Evolutionary conservation across 2,888 invertebrate species (phyloP).

Genomic region (Hypomecis punctinalis): DNA sequence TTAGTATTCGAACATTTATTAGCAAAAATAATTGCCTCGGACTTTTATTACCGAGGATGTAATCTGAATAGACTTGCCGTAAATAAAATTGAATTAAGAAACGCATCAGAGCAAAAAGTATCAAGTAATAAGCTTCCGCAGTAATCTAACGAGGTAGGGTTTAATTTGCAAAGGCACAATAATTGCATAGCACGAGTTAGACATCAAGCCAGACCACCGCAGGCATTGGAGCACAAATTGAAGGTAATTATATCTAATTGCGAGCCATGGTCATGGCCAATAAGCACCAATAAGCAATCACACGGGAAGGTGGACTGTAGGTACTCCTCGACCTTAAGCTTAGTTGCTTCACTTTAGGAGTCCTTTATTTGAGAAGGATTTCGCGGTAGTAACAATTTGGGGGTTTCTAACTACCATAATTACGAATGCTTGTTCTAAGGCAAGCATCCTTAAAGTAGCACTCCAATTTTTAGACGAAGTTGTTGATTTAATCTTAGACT

Average conservation of each 20-base stretch:
- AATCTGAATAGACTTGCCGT: slow-evolving; percentile 18
- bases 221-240: slow-evolving; percentile 79
- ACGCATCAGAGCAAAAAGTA: slow-evolving; percentile 40
- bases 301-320: slow-evolving; percentile 71
- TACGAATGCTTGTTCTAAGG: too few relatives aligned
- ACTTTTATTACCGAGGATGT: not conserved
- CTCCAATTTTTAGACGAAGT: too few relatives aligned
- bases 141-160: slow-evolving; percentile 59
- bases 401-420: too few relatives aligned
- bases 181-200: slow-evolving; percentile 67
- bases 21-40: not conserved
- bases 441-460: too few relatives aligned
- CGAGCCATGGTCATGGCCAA: slow-evolving; percentile 83
- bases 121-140: slow-evolving; percentile 57
- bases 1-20: not conserved
- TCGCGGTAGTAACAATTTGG: slow-evolving; percentile 20
- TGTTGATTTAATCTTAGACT: too few relatives aligned
- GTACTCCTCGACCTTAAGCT: slow-evolving; percentile 30
- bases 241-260: slow-evolving; percentile 83
- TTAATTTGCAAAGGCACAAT: slow-evolving; percentile 72
- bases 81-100: slow-evolving; percentile 29
- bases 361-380: too few relatives aligned
- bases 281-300: slow-evolving; percentile 82
- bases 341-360: not conserved
- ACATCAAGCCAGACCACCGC: slow-evolving; percentile 71